Base-by-base conservation (phyloP, 1,140 invertebrate genomes). In the Callitettix versicolor region DNA sequence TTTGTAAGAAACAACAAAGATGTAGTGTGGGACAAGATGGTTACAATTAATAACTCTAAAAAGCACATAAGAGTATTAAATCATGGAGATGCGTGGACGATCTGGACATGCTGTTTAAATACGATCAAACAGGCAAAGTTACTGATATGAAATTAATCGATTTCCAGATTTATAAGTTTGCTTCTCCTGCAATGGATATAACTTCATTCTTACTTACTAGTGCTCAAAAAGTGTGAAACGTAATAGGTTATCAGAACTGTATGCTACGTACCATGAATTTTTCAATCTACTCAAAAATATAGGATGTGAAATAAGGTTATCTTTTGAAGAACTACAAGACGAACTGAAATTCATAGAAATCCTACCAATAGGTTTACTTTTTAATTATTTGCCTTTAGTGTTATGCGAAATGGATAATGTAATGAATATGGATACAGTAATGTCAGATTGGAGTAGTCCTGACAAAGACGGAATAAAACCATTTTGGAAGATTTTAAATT, bases 21-120 rank as follows among this genome's bases (percentile, higher is more conserved):
- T 21, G 2, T 2, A 7, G 2, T 51, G 6, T 36, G 30, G 33
- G 48, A 51, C 4, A 18, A 18, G 5, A 36, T 38, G 5, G 17
- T 14, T 2, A 20, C 14, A 9, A n/a, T 51, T 12, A 6, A 18
- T 14, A 26, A 36, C 3, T 18, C 30, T 2, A 7, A 51, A 5
- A 38, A 51, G 2, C 14, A n/a, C 15, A 14, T 51, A 3, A 51
- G 36, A 36, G 48, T 51, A 4, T 34, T 51, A 9, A 38, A 51
- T 34, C 63, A 64, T 34, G 61, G 63, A 2, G 63, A 64, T 52
- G 55, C 43, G 20, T 63, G 63, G 61, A 26, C 56, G 1, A 59
- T 59, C 38, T n/a, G n/a, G 59, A 61, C 49, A 38, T 61, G 5
- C 17, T 61, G 18, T 59, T 58, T 18, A 42, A 55, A 22, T 54